Evolutionary conservation across 2,797 vertebrate species (phyloP).

Genomic region (Trematomus bernacchii): DNA sequence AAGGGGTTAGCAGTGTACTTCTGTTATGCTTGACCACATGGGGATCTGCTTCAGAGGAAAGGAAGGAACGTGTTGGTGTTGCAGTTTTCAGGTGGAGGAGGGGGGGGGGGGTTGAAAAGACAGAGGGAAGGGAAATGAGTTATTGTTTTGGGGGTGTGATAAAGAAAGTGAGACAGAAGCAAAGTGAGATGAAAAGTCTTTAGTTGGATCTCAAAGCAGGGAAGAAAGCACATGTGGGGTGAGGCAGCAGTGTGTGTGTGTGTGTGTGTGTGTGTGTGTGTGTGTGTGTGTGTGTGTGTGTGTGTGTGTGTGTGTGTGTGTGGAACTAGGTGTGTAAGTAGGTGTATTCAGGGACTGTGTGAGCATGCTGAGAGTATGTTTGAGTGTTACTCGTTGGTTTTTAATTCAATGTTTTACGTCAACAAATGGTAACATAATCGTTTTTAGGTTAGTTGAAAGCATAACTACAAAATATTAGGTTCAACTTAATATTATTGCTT

Average conservation of each 20-base stretch:
- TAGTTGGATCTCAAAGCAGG: neutral
- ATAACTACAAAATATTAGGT: too few relatives aligned
- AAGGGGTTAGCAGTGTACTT: neutral
- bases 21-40: constrained; percentile 43
- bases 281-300: neutral
- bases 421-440: too few relatives aligned
- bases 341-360: neutral
- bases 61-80: constrained; percentile 39
- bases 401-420: too few relatives aligned
- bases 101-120: neutral
- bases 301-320: constrained; percentile 2
- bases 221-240: constrained; percentile 9
- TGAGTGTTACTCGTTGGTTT: constrained; percentile 1
- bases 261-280: neutral
- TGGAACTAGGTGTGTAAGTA: neutral
- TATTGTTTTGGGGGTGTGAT: constrained; percentile 8
- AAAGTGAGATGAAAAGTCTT: neutral
- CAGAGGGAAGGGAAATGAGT: neutral
- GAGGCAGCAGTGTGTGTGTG: neutral
- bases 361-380: constrained; percentile 16
- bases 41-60: constrained; percentile 23
- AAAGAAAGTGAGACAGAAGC: constrained; percentile 1
- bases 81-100: constrained; percentile 25
- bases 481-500: too few relatives aligned
- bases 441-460: too few relatives aligned